A percentile compares a stretch with the other conserved stretches of the same genome.
phyloP scores from a whole-genome alignment of 2,888 invertebrate genomes.

The Hypsopygia costalis region DNA sequence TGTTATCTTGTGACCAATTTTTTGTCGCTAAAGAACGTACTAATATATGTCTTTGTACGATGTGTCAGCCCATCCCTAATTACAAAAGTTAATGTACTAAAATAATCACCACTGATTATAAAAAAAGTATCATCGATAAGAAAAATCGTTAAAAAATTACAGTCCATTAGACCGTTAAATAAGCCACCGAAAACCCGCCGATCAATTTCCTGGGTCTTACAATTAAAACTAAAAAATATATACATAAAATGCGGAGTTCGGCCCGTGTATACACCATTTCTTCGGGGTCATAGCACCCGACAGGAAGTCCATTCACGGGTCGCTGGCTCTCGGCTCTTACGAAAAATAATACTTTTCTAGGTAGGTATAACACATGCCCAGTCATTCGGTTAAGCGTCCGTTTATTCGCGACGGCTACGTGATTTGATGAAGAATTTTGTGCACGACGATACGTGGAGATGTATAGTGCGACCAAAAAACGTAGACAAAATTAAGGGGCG shows the following conservation, averaged over 20 bases:
- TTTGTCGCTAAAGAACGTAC: too few relatives aligned
- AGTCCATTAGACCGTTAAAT: constrained; percentile 60
- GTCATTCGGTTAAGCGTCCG: constrained; percentile 50
- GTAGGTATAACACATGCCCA: constrained; percentile 59
- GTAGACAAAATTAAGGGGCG: too few relatives aligned
- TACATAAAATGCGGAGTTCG: constrained; percentile 52
- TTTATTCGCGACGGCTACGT: constrained; percentile 20
- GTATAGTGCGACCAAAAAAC: too few relatives aligned
- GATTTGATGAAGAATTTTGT: constrained; percentile 17
- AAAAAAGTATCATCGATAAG: constrained; percentile 5
- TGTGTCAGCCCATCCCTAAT: too few relatives aligned
- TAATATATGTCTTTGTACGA: too few relatives aligned
- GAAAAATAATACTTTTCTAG: constrained; percentile 61
- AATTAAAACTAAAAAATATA: constrained; percentile 52
- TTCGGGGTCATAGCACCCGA: constrained; percentile 78
- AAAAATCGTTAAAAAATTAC: constrained; percentile 26
- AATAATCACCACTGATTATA: not conserved
- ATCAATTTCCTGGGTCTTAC: constrained; percentile 71
- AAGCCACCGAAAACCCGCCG: constrained; percentile 49
- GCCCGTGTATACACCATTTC: constrained; percentile 59
- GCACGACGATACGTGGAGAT: constrained; percentile 13
- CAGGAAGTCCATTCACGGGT: constrained; percentile 75
- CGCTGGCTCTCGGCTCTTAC: constrained; percentile 69
- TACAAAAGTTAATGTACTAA: too few relatives aligned
- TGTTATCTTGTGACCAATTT: too few relatives aligned